Evolutionary conservation across 2,888 invertebrate genomes (phyloP).

Genomic region (Melikaiella ostensackeni): DNA sequence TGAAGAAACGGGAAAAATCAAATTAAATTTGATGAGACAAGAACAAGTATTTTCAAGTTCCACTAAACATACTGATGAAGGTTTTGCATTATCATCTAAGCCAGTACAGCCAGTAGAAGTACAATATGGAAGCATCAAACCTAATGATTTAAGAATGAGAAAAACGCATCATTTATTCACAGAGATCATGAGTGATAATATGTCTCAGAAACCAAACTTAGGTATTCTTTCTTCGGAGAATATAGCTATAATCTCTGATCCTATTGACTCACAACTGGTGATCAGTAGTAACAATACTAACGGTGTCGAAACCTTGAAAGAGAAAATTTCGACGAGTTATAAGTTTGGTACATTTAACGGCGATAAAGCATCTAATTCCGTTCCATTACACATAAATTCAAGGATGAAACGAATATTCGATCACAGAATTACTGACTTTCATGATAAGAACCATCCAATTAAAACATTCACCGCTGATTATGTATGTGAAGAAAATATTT

Average conservation of each 20-base stretch:
- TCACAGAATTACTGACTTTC: background rate
- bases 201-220: background rate
- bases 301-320: background rate
- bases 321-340: background rate
- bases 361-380: background rate
- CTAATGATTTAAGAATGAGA: background rate
- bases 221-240: background rate
- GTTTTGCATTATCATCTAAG: background rate
- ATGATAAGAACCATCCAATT: background rate
- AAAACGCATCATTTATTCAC: background rate
- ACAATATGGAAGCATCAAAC: background rate
- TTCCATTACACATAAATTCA: background rate
- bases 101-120: background rate
- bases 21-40: background rate
- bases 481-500: background rate
- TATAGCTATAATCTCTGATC: background rate
- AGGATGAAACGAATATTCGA: background rate
- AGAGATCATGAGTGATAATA: background rate
- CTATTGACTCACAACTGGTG: background rate
- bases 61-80: background rate
- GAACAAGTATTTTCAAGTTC: background rate
- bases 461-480: background rate
- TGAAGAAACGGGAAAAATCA: background rate
- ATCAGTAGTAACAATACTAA: background rate
- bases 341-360: background rate